Evolutionary conservation across 2,113 vertebrate species (phyloP).

Genomic region (Puffinus mauretanicus): DNA sequence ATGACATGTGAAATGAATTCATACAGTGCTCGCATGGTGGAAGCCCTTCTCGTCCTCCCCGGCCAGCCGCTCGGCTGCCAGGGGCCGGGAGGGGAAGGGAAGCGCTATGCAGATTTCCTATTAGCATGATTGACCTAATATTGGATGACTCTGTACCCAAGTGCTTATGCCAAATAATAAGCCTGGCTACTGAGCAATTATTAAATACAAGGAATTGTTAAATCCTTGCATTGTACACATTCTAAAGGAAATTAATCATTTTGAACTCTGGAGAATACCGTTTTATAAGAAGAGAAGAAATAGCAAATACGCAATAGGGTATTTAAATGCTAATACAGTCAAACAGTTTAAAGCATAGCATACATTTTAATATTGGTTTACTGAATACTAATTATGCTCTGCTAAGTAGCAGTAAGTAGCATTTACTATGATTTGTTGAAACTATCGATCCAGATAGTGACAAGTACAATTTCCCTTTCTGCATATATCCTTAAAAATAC

Average conservation of each 20-base stretch:
- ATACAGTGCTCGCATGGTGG: not conserved
- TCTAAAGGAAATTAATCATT: slow-evolving; percentile 76
- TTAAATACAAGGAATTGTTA: slow-evolving; percentile 68
- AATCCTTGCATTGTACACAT: slow-evolving; percentile 66
- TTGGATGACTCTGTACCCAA: slow-evolving; percentile 6
- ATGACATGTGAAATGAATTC: not conserved
- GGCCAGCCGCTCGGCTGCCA: not conserved
- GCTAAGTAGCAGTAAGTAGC: slow-evolving; percentile 63
- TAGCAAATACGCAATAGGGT: slow-evolving; percentile 69
- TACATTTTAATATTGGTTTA: slow-evolving; percentile 69
- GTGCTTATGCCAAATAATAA: slow-evolving; percentile 62
- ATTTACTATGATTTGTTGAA: slow-evolving; percentile 64
- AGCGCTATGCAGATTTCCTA: not conserved
- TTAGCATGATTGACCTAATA: slow-evolving; percentile 31
- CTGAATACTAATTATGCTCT: slow-evolving; percentile 66
- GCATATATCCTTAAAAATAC: slow-evolving; percentile 30
- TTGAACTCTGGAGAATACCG: slow-evolving; percentile 67
- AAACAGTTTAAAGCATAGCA: slow-evolving; percentile 66
- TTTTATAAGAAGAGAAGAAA: slow-evolving; percentile 66
- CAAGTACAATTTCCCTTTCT: slow-evolving; percentile 32
- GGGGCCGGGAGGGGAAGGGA: not conserved
- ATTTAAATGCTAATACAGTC: slow-evolving; percentile 74
- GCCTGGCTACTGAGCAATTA: slow-evolving; percentile 67
- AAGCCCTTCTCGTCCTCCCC: not conserved
- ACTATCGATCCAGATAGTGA: slow-evolving; percentile 64